phyloP scores from a whole-genome alignment of 2,113 vertebrate genomes.

The Xyliphius kryptos region DNA sequence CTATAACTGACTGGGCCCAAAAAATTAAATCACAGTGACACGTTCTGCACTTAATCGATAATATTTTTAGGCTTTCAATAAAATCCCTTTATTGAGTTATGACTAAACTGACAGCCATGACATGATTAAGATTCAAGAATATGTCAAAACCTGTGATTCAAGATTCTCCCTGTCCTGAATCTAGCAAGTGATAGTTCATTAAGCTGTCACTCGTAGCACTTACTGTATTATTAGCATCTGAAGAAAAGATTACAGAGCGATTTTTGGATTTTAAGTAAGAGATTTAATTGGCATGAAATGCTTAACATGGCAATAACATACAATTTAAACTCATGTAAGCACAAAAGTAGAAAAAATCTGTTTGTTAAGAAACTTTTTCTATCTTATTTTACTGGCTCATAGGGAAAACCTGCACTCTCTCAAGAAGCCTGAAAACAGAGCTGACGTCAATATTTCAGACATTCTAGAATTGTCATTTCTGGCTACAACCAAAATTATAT shows the following conservation, averaged over 20 bases:
- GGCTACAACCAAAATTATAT: no score
- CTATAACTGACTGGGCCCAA: background rate
- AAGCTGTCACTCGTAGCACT: constrained; percentile 4
- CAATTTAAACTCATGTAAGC: background rate
- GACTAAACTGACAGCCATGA: background rate
- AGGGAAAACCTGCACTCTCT: background rate
- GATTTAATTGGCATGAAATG: background rate
- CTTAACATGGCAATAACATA: background rate
- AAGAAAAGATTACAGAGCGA: background rate
- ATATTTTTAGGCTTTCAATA: constrained; percentile 1
- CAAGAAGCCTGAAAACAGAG: background rate
- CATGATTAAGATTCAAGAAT: constrained; percentile 3
- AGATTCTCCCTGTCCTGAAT: background rate
- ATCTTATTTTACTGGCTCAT: background rate
- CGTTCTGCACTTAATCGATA: background rate
- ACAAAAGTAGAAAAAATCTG: background rate
- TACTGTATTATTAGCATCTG: background rate
- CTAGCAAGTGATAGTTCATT: constrained; percentile 2
- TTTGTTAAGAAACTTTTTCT: background rate
- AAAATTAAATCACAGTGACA: background rate
- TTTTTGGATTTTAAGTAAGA: background rate
- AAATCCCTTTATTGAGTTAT: background rate
- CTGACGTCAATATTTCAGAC: no score
- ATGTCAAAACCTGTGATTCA: constrained; percentile 7
- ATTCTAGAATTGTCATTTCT: no score